Conservation (phyloP, 2,113 vertebrate genomes). For the Carassius gibelio region DNA sequence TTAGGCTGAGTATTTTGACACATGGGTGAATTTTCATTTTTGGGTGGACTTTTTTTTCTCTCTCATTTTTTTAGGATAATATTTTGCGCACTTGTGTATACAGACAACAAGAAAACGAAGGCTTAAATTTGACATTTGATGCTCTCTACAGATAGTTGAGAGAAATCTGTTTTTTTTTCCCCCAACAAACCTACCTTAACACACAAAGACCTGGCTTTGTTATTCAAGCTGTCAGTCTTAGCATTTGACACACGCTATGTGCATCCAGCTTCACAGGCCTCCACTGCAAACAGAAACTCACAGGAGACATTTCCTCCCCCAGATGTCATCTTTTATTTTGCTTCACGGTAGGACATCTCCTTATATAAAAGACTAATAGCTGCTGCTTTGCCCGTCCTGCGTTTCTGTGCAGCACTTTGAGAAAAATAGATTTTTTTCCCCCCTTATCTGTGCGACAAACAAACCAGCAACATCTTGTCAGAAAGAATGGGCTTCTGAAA, state of each 20-base stretch:
- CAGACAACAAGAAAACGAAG: slow-evolving; percentile 31
- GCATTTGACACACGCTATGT: slow-evolving; percentile 58
- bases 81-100: background rate
- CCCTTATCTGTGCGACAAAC: background rate
- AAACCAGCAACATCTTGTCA: slow-evolving; percentile 14
- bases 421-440: background rate
- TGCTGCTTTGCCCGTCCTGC: slow-evolving; percentile 21
- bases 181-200: slow-evolving; percentile 54
- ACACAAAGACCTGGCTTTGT: slow-evolving; percentile 49
- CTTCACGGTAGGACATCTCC: slow-evolving; percentile 43
- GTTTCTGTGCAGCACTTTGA: background rate
- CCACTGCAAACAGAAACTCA: slow-evolving; percentile 51
- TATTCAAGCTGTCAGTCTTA: slow-evolving; percentile 65
- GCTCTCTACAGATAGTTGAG: slow-evolving; percentile 45
- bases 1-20: too few relatives aligned
- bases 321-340: slow-evolving; percentile 47
- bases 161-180: slow-evolving; percentile 46
- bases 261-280: slow-evolving; percentile 53
- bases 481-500: slow-evolving; percentile 34
- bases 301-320: slow-evolving; percentile 45
- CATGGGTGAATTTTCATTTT: background rate
- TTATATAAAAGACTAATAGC: slow-evolving; percentile 48
- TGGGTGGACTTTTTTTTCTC: background rate
- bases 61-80: background rate
- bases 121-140: slow-evolving; percentile 55